Percentiles rank a stretch among this genome's conserved stretches.
These are phyloP conservation scores for Andrena dorsata DNA, from an alignment of 2,888 invertebrate species.

Conservation along the genomic window DNA sequence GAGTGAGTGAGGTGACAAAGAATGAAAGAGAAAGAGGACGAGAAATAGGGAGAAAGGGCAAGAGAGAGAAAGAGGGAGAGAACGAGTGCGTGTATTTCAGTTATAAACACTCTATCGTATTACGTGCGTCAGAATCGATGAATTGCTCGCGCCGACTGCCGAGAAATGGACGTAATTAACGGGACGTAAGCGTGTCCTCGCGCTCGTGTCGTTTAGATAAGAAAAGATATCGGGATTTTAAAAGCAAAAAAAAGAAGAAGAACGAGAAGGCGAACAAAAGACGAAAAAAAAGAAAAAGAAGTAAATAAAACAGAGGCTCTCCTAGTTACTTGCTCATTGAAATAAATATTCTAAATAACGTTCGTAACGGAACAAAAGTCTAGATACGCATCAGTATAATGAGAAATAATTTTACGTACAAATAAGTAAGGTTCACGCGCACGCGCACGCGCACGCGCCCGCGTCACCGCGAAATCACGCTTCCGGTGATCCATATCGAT, in stretches of 20 bases:
- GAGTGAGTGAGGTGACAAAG: slow-evolving; percentile 9
- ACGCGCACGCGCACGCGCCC: slow-evolving; percentile 58
- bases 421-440: slow-evolving; percentile 66
- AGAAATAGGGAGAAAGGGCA: slow-evolving; percentile 16
- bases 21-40: slow-evolving; percentile 30
- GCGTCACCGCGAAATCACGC: slow-evolving; percentile 15
- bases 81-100: slow-evolving; percentile 32
- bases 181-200: slow-evolving; percentile 49
- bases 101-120: slow-evolving; percentile 39
- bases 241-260: slow-evolving; percentile 17
- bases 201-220: slow-evolving; percentile 48
- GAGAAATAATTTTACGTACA: slow-evolving; percentile 71
- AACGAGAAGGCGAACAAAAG: slow-evolving; percentile 13
- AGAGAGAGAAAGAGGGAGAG: slow-evolving; percentile 7
- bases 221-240: slow-evolving; percentile 38
- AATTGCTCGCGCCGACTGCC: slow-evolving; percentile 59
- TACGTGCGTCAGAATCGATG: slow-evolving; percentile 47
- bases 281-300: slow-evolving; percentile 38
- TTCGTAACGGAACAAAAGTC: slow-evolving; percentile 74
- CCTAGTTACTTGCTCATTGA: slow-evolving; percentile 79
- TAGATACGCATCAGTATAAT: slow-evolving; percentile 73
- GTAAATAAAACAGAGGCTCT: slow-evolving; percentile 65
- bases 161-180: slow-evolving; percentile 49
- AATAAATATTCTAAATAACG: slow-evolving; percentile 81
- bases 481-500: slow-evolving; percentile 42